These are phyloP conservation scores for Cephalotes varians DNA, from an alignment of 2,888 invertebrate genomes.

Conservation along the genomic window DNA sequence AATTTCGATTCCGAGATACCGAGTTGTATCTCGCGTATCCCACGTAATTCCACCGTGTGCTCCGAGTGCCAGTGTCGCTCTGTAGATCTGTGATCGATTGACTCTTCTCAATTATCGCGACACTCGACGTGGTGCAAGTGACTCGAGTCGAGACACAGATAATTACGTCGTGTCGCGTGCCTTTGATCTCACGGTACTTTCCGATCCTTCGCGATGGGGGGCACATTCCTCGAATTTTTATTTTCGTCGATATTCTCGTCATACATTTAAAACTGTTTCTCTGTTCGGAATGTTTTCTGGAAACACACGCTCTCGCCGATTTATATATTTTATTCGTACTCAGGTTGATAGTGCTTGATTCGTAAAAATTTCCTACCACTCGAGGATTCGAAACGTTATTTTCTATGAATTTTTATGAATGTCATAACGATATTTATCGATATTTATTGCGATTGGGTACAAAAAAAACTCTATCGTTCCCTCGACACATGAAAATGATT, in stretches of 20 bases:
- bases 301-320: not conserved
- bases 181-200: not conserved
- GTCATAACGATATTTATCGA: conserved; percentile 24
- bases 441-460: conserved; percentile 23
- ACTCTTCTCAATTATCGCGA: not conserved
- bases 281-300: not conserved
- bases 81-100: conserved; percentile 4
- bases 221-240: not conserved
- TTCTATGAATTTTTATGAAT: conserved; percentile 12
- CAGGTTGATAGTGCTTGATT: not conserved
- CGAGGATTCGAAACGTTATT: not conserved
- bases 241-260: not conserved
- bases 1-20: not conserved
- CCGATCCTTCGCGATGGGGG: not conserved
- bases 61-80: conserved; percentile 39
- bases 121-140: conserved; percentile 32
- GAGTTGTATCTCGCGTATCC: conserved; percentile 12
- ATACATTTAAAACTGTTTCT: not conserved
- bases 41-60: conserved; percentile 5
- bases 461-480: not conserved
- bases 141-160: not conserved
- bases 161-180: not conserved
- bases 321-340: not conserved
- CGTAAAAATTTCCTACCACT: not conserved
- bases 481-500: conserved; percentile 18